A percentile compares a stretch with the other conserved stretches of the same genome.
Conservation (phyloP, 2,113 vertebrate species). For the Chamaetylas fuelleborni region DNA sequence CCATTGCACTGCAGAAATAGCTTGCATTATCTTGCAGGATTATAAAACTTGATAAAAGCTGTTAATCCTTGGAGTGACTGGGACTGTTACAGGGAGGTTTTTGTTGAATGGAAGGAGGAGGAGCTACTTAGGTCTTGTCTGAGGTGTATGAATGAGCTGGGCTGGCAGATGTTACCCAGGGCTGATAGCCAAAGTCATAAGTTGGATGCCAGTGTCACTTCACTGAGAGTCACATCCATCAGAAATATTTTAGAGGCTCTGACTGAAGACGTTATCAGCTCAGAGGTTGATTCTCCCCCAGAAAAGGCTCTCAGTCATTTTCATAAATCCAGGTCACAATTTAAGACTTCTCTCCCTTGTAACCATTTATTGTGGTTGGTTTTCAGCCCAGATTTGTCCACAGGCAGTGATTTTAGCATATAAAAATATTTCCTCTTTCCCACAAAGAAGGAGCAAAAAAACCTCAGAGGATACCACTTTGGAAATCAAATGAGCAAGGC, state of each 20-base stretch:
- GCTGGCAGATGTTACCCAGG: neutral
- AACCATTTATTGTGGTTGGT: conserved; percentile 13
- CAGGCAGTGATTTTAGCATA: neutral
- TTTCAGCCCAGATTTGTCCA: conserved; percentile 36
- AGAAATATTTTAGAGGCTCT: neutral
- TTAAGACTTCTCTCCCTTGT: neutral
- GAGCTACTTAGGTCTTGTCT: neutral
- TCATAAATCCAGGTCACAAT: neutral
- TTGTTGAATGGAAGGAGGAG: neutral
- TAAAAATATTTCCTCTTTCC: conserved; percentile 3
- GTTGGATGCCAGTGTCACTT: neutral
- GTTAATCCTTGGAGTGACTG: neutral
- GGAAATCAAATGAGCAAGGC: neutral
- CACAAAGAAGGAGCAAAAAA: neutral
- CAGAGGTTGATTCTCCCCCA: neutral
- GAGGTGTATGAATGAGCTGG: neutral
- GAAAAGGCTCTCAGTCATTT: conserved; percentile 5
- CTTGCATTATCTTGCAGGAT: neutral
- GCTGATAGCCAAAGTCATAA: neutral
- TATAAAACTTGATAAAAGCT: neutral
- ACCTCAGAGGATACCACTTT: neutral
- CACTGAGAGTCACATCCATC: neutral
- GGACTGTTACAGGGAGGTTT: neutral
- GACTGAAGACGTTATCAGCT: neutral
- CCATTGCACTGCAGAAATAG: neutral